Conservation (phyloP, 2,888 invertebrate species). For the Schizotus pectinicornis region DNA sequence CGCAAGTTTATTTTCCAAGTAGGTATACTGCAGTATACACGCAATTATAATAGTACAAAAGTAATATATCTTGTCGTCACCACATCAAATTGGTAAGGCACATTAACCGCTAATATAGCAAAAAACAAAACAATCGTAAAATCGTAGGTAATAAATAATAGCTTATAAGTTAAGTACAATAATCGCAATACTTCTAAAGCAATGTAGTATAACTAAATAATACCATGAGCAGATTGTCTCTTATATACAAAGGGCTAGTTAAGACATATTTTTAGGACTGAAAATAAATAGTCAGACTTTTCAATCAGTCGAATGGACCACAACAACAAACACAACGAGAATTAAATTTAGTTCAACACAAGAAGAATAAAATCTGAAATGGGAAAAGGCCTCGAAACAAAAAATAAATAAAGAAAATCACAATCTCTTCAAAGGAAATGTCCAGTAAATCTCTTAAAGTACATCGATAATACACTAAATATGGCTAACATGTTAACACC, state of each 20-base stretch:
- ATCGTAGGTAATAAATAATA: slow-evolving; percentile 34
- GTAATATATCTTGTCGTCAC: slow-evolving; percentile 44
- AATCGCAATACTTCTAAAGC: slow-evolving; percentile 20
- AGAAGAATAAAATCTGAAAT: slow-evolving; percentile 15
- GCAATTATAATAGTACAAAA: slow-evolving; percentile 42
- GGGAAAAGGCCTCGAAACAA: slow-evolving; percentile 15
- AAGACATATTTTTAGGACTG: not conserved
- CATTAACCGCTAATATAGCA: slow-evolving; percentile 46
- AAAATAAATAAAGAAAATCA: slow-evolving; percentile 6
- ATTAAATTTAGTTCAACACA: slow-evolving; percentile 3
- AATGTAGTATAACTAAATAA: slow-evolving; percentile 6
- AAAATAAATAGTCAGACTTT: slow-evolving; percentile 32
- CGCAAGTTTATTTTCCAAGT: slow-evolving; percentile 9
- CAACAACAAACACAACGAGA: slow-evolving; percentile 12
- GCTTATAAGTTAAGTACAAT: slow-evolving; percentile 35
- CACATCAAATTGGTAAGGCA: slow-evolving; percentile 47
- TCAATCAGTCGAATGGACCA: slow-evolving; percentile 22
- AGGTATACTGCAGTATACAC: slow-evolving; percentile 29
- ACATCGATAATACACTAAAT: slow-evolving; percentile 31
- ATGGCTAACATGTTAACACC: slow-evolving; percentile 34
- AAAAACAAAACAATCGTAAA: slow-evolving; percentile 31
- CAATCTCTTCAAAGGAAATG: slow-evolving; percentile 1
- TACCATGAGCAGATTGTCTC: slow-evolving; percentile 22
- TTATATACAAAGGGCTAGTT: slow-evolving; percentile 5
- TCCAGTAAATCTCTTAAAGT: slow-evolving; percentile 4